Base-by-base conservation (phyloP, 2,888 invertebrate genomes). In the Rhaphigaster nebulosa region DNA sequence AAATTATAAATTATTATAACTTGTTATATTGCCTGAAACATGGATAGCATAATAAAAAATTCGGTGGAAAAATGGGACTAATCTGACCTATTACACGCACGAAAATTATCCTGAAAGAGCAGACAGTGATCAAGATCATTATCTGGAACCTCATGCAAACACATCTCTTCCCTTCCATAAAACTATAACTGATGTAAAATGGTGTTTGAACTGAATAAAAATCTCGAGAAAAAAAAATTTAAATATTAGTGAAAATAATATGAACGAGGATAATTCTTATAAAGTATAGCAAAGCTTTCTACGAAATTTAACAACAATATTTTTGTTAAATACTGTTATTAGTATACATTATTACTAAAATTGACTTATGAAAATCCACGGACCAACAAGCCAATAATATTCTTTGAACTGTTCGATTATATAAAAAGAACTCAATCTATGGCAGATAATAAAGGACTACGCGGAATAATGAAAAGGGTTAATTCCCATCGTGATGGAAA, bases 31-130 rank as follows among this genome's bases (percentile, higher is more conserved):
- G 6, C 26, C 56, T 56, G 26, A 8, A 12, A 26, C 5, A 8
- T 26, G 26, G 56, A 56, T 56, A 56, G 26, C 10, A 8, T 6
- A 23, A 56, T 56, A 5, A 26, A 52, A 5, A 56, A 26, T 56
- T 56, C 23, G 6, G 12, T 29, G 29, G 29, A 65, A 18, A n/a
- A 70, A 70, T 23, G 34, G 18, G 34, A 5, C 70, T 70, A 18
- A 70, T 34, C 70, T 34, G 70, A 70, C 70, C 70, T 70, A 34
- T 70, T 70, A 70, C 70, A 70, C 15, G 70, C 70, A 70, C 29
- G 70, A 23, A 70, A 34, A 70, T 34, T 18, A 70, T 70, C 70
- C 70, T 70, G 34, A 34, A 70, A 70, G 3, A 18, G 70, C 34
- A 34, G 70, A 34, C 70, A 70, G 10, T 60, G 26, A 70, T 34